These are phyloP conservation scores for Monomorium pharaonis DNA, from an alignment of 1,140 invertebrate species.

Conservation along the genomic window DNA sequence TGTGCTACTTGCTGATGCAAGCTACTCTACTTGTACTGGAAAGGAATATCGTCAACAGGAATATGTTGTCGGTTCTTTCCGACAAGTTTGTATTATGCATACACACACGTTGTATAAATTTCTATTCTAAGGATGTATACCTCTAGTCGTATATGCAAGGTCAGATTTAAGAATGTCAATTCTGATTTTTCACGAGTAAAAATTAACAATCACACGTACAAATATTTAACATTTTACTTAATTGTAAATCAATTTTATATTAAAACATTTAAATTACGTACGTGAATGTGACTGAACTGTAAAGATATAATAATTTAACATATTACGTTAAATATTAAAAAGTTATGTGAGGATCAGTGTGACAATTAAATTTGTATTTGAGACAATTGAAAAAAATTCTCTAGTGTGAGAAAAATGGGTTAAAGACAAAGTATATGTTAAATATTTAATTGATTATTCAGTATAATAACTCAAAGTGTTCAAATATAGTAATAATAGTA, in stretches of 20 bases:
- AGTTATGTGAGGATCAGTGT: neutral
- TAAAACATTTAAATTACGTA: neutral
- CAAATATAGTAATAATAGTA: neutral
- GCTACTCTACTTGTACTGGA: neutral
- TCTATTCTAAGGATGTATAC: neutral
- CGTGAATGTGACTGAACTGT: neutral
- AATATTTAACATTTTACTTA: neutral
- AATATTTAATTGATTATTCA: neutral
- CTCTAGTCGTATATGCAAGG: too few relatives aligned
- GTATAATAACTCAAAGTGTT: neutral
- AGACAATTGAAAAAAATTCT: neutral
- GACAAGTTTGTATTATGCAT: neutral
- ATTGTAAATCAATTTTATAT: neutral
- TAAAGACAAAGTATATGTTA: neutral
- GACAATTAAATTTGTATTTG: neutral
- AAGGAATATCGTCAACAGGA: constrained; percentile 7
- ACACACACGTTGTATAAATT: neutral
- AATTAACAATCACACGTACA: neutral
- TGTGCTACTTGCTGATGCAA: neutral
- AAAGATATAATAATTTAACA: neutral
- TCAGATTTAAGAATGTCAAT: neutral
- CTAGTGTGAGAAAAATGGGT: neutral
- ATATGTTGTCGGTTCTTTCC: constrained; percentile 8
- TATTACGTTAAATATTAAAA: neutral
- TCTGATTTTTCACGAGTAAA: neutral